Conservation (phyloP, 2,888 invertebrate genomes). For the Drosophila paramelanica region DNA sequence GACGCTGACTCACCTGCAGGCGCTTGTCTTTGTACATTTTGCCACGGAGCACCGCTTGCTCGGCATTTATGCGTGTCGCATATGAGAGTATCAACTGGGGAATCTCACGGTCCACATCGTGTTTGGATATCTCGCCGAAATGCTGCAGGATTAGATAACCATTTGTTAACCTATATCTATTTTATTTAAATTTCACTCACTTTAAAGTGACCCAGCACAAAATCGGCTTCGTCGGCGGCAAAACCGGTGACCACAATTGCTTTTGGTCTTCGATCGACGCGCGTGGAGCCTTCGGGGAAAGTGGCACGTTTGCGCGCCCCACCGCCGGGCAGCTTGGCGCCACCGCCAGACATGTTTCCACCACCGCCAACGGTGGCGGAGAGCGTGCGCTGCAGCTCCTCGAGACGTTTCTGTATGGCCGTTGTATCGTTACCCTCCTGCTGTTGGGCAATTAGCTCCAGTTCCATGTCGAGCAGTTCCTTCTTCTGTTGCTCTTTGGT, state of each 20-base stretch:
- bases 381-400: conserved; percentile 88
- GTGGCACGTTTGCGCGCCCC: conserved; percentile 78
- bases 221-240: conserved; percentile 92
- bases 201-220: conserved; percentile 92
- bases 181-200: conserved; percentile 86
- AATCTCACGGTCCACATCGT: conserved; percentile 89
- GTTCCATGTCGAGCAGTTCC: conserved; percentile 95
- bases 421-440: conserved; percentile 94
- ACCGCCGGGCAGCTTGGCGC: conserved; percentile 54
- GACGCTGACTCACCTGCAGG: conserved; percentile 87
- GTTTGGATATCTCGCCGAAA: conserved; percentile 95
- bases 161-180: background rate
- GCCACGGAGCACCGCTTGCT: conserved; percentile 84
- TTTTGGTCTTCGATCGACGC: conserved; percentile 94
- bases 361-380: conserved; percentile 37
- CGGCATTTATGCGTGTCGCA: conserved; percentile 84
- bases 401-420: conserved; percentile 91
- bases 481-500: conserved; percentile 93
- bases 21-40: conserved; percentile 90
- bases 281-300: conserved; percentile 84
- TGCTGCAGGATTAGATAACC: conserved; percentile 86
- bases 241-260: conserved; percentile 95
- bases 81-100: conserved; percentile 86
- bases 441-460: conserved; percentile 95
- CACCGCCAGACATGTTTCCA: conserved; percentile 35